These are phyloP conservation scores for Cepaea hortensis DNA, from an alignment of 2,888 invertebrate species.

Conservation along the genomic window DNA sequence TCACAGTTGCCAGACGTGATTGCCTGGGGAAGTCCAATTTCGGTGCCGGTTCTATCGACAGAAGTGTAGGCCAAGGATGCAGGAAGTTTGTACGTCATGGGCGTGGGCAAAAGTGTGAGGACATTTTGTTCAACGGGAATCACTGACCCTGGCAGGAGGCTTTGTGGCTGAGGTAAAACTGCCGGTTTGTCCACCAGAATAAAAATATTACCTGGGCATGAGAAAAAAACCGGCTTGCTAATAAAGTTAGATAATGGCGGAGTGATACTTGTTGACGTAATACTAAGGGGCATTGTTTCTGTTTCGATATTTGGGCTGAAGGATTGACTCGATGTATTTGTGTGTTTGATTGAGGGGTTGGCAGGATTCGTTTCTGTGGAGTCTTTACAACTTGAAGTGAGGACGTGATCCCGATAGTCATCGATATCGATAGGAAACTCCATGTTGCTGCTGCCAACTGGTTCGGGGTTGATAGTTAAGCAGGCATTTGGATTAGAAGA, in stretches of 20 bases:
- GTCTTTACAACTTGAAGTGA: too few relatives aligned
- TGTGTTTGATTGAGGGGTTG: too few relatives aligned
- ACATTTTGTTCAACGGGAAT: not conserved
- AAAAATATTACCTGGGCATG: slow-evolving; percentile 21
- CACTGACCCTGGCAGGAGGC: too few relatives aligned
- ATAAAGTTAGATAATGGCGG: not conserved
- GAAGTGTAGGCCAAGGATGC: not conserved
- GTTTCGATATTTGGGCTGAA: not conserved
- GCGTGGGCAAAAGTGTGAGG: not conserved
- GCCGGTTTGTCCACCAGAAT: not conserved
- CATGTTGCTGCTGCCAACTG: too few relatives aligned
- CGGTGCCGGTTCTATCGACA: too few relatives aligned
- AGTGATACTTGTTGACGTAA: not conserved
- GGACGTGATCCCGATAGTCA: too few relatives aligned
- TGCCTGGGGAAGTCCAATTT: not conserved
- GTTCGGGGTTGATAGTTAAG: too few relatives aligned
- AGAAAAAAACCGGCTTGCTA: not conserved
- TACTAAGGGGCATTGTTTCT: not conserved
- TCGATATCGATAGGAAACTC: too few relatives aligned
- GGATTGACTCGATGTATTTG: too few relatives aligned
- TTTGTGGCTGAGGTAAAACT: not conserved
- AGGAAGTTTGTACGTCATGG: not conserved
- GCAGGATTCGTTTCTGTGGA: too few relatives aligned
- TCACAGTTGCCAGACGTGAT: not conserved
- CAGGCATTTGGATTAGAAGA: not conserved